phyloP scores from a whole-genome alignment of 1,140 invertebrate genomes.

The Globodera rostochiensis region DNA sequence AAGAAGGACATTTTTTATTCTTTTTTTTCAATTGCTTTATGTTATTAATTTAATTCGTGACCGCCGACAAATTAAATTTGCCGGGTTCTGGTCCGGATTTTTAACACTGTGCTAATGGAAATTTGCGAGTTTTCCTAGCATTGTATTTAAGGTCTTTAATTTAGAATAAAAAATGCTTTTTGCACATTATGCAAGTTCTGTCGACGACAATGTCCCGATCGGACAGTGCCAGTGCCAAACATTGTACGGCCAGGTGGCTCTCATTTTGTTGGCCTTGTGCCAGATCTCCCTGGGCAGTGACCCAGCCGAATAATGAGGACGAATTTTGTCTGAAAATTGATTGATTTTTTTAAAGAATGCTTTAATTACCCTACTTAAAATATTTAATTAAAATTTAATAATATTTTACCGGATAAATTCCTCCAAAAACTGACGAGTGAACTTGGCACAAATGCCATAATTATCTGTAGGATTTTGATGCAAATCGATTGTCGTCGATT shows the following conservation, averaged over 20 bases:
- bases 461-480: not conserved
- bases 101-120: too few relatives aligned
- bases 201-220: not conserved
- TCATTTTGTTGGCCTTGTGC: not conserved
- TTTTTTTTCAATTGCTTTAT: too few relatives aligned
- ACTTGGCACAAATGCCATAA: not conserved
- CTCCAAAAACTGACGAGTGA: not conserved
- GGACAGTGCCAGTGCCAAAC: slow-evolving; percentile 1
- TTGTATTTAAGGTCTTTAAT: too few relatives aligned
- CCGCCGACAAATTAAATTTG: too few relatives aligned
- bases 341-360: not conserved
- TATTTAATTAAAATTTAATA: too few relatives aligned
- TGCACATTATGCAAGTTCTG: not conserved
- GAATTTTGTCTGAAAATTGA: not conserved
- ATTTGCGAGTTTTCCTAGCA: too few relatives aligned
- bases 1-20: too few relatives aligned
- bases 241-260: not conserved
- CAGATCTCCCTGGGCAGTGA: not conserved
- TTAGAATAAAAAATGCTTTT: too few relatives aligned
- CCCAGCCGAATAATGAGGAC: not conserved
- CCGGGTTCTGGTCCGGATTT: too few relatives aligned
- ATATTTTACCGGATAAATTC: not conserved
- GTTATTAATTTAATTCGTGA: too few relatives aligned
- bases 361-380: not conserved
- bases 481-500: too few relatives aligned